These are phyloP conservation scores for Peromyscus nudipes DNA, from an alignment of 2,797 vertebrate genomes.

Conservation along the genomic window DNA sequence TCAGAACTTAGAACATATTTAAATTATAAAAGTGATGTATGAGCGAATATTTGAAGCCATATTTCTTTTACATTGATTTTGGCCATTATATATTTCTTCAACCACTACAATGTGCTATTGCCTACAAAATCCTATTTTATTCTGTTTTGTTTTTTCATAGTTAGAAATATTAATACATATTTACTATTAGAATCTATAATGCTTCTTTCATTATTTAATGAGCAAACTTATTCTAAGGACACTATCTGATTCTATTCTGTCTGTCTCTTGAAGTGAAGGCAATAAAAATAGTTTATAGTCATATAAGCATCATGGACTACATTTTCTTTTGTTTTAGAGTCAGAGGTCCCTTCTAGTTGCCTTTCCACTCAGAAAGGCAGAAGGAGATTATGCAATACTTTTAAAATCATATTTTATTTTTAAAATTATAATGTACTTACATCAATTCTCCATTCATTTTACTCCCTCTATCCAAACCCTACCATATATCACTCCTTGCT, in stretches of 20 bases:
- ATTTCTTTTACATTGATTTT: not conserved
- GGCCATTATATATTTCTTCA: not conserved
- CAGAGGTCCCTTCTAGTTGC: not conserved
- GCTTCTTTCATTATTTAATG: not conserved
- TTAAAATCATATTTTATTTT: not conserved
- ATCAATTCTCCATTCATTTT: not conserved
- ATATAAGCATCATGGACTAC: not conserved
- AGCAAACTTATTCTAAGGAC: not conserved
- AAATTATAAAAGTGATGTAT: not conserved
- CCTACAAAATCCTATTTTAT: not conserved
- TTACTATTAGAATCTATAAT: not conserved
- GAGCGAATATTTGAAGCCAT: not conserved
- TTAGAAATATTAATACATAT: not conserved
- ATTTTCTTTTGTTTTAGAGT: not conserved
- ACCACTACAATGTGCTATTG: not conserved
- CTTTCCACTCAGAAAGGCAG: not conserved
- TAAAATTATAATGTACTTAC: not conserved
- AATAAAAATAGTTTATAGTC: not conserved
- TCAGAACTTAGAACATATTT: not conserved
- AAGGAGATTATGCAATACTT: not conserved
- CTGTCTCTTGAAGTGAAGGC: too few species aligned
- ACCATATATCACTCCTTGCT: not conserved
- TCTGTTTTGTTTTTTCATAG: not conserved
- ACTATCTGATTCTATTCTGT: not conserved
- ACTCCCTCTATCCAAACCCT: not conserved